Evolutionary conservation across 2,888 invertebrate genomes (phyloP).

Genomic region (Sinelater perroti): DNA sequence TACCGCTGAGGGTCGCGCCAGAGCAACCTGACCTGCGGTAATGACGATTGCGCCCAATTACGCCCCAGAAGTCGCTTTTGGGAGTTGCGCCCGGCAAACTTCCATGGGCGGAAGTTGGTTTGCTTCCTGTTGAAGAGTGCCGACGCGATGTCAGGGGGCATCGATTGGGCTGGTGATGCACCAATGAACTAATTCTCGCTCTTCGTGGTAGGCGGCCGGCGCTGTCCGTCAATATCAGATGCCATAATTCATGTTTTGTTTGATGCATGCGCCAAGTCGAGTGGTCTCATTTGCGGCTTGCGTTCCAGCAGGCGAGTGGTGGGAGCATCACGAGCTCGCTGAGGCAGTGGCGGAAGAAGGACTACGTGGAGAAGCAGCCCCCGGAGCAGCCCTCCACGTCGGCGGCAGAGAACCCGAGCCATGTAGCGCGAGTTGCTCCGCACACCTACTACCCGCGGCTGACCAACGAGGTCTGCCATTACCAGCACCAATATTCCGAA

Average conservation of each 20-base stretch:
- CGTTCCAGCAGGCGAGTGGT: conserved; percentile 27
- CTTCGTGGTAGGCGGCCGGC: neutral
- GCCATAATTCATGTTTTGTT: neutral
- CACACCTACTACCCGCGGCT: conserved; percentile 56
- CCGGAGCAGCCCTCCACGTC: conserved; percentile 33
- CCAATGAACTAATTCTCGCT: neutral
- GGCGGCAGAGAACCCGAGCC: conserved; percentile 46
- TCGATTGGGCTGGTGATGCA: too few relatives aligned
- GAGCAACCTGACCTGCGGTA: too few relatives aligned
- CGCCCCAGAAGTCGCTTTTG: too few relatives aligned
- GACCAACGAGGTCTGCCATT: conserved; percentile 50
- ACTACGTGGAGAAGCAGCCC: conserved; percentile 52
- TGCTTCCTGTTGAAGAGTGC: too few relatives aligned
- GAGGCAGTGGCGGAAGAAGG: conserved; percentile 58
- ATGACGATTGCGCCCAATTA: too few relatives aligned
- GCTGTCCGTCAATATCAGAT: neutral
- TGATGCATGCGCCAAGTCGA: neutral
- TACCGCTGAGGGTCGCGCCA: too few relatives aligned
- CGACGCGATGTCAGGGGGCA: too few relatives aligned
- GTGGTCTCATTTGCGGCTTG: neutral
- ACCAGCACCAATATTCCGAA: conserved; percentile 51
- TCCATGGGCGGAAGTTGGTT: too few relatives aligned
- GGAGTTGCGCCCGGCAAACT: too few relatives aligned
- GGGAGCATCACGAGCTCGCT: conserved; percentile 52
- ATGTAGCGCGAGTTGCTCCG: conserved; percentile 59